phyloP scores from a whole-genome alignment of 2,113 vertebrate genomes.

The Salminus brasiliensis region DNA sequence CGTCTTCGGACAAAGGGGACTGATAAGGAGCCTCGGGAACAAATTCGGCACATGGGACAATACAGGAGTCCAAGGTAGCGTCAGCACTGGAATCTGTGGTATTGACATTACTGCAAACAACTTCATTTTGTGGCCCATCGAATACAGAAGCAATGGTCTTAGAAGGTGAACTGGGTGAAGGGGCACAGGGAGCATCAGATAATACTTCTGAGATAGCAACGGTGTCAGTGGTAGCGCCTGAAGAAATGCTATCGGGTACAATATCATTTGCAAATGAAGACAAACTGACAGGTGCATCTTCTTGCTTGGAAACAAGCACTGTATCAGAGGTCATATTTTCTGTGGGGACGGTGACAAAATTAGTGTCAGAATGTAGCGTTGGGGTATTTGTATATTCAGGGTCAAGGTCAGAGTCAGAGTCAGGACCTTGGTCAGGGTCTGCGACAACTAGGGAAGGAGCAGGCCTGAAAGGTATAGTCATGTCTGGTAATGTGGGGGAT shows the following conservation, averaged over 20 bases:
- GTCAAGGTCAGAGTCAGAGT: neutral
- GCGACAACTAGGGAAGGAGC: neutral
- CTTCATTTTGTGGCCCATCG: slow-evolving; percentile 12
- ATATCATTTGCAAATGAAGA: neutral
- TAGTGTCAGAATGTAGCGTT: slow-evolving; percentile 5
- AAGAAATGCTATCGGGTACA: neutral
- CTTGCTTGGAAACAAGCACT: neutral
- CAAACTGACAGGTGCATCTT: slow-evolving; percentile 7
- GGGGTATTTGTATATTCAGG: neutral
- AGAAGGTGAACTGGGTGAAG: neutral
- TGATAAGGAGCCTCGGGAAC: neutral
- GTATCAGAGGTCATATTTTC: neutral
- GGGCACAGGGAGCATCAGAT: neutral
- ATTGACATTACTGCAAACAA: neutral
- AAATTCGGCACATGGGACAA: neutral
- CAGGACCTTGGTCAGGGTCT: slow-evolving; percentile 19
- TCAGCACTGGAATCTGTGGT: slow-evolving; percentile 6
- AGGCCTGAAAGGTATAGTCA: neutral
- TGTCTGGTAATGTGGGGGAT: neutral
- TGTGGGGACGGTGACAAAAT: neutral
- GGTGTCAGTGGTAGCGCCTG: neutral
- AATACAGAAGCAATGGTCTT: neutral
- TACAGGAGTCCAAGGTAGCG: neutral
- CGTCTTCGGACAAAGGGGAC: neutral
- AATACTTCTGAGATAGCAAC: neutral